Evolutionary conservation across 2,888 invertebrate species (phyloP).

Genomic region (Cataglyphis rosenhaueri): DNA sequence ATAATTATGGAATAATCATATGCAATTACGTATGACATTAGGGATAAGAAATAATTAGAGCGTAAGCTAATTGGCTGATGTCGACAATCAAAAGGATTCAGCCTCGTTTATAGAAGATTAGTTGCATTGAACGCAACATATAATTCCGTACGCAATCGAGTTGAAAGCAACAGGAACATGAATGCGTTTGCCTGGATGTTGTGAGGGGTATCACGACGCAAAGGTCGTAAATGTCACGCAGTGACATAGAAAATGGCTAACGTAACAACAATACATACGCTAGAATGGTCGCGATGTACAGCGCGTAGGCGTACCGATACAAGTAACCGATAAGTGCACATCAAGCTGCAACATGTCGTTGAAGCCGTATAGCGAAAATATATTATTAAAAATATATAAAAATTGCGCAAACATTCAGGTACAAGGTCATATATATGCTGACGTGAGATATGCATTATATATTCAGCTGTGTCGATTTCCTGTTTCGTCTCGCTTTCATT

Average conservation of each 20-base stretch:
- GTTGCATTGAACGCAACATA: not conserved
- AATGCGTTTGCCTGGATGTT: not conserved
- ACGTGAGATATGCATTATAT: not conserved
- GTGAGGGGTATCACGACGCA: not conserved
- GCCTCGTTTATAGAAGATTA: constrained; percentile 1
- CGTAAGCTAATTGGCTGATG: not conserved
- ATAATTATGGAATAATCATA: not conserved
- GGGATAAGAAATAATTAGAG: not conserved
- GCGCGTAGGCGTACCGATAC: not conserved
- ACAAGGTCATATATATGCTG: constrained; percentile 8
- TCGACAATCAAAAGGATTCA: not conserved
- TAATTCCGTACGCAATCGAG: not conserved
- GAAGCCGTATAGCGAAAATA: not conserved
- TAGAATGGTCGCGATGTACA: not conserved
- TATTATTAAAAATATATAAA: constrained; percentile 31
- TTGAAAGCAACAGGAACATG: constrained; percentile 14
- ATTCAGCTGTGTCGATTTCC: not conserved
- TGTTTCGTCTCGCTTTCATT: not conserved
- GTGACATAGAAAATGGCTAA: constrained; percentile 10
- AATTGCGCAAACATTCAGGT: constrained; percentile 11
- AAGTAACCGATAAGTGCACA: constrained; percentile 10
- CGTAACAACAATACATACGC: constrained; percentile 27
- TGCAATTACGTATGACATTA: not conserved
- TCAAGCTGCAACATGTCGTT: constrained; percentile 10
- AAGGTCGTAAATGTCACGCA: constrained; percentile 37